A percentile compares a stretch with the other conserved stretches of the same genome.
These are phyloP conservation scores for Pycnomerus fuliginosus DNA, from an alignment of 2,888 invertebrate genomes.

Conservation along the genomic window DNA sequence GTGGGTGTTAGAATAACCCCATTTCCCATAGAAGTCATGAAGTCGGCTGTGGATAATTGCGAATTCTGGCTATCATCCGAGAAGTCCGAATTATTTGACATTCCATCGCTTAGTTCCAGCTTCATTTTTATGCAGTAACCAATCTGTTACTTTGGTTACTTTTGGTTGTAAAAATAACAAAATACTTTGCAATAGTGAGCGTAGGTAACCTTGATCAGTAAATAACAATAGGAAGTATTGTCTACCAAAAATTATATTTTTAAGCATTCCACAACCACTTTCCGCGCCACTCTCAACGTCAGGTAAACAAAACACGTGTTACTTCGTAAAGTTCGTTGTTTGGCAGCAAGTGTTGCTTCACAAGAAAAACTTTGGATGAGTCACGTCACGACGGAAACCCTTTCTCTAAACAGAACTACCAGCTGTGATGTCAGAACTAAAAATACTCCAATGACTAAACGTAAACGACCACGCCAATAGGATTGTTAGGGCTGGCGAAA, in stretches of 20 bases:
- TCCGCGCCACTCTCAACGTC: conserved; percentile 7
- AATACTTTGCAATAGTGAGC: conserved; percentile 25
- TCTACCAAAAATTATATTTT: conserved; percentile 29
- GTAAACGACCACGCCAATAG: too few relatives aligned
- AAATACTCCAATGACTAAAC: conserved; percentile 45
- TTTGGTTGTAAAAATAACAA: conserved; percentile 19
- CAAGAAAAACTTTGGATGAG: conserved; percentile 44
- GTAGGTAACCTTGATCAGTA: conserved; percentile 39
- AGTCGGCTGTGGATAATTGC: conserved; percentile 48
- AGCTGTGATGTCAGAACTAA: conserved; percentile 51
- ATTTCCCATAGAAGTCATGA: conserved; percentile 46
- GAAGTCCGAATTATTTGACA: conserved; percentile 52
- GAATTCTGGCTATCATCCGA: conserved; percentile 52
- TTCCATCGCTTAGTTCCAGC: conserved; percentile 49
- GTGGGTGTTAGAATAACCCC: conserved; percentile 41
- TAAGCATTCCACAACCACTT: conserved; percentile 11
- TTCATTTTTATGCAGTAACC: conserved; percentile 50
- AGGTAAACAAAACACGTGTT: conserved; percentile 33
- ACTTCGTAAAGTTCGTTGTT: conserved; percentile 15
- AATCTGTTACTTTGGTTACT: too few relatives aligned
- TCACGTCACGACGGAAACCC: conserved; percentile 50
- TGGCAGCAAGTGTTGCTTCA: conserved; percentile 28
- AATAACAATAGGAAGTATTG: too few relatives aligned
- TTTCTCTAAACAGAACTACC: conserved; percentile 52
- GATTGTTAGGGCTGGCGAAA: too few relatives aligned